Evolutionary conservation across 2,113 vertebrate species (phyloP).

Genomic region (Hucho hucho): DNA sequence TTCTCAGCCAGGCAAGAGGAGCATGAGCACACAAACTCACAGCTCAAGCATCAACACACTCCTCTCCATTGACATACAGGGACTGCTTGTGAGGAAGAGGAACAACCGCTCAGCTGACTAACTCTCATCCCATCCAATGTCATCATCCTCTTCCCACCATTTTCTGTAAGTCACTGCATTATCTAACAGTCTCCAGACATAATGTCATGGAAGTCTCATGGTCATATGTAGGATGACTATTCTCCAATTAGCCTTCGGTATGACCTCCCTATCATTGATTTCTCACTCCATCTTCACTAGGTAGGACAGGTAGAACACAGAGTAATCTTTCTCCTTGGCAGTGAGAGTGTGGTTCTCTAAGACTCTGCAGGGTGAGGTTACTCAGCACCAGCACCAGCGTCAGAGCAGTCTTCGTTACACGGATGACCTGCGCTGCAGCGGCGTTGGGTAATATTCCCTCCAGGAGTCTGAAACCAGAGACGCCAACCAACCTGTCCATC

Average conservation of each 20-base stretch:
- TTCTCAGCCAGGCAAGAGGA: slow-evolving; percentile 45
- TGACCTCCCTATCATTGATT: slow-evolving; percentile 6
- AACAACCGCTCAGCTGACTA: slow-evolving; percentile 16
- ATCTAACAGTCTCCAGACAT: too few relatives aligned
- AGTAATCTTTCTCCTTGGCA: slow-evolving; percentile 30
- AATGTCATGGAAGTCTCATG: slow-evolving; percentile 7
- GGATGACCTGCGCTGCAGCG: slow-evolving; percentile 31
- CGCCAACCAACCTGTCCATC: slow-evolving; percentile 45
- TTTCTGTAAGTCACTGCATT: too few relatives aligned
- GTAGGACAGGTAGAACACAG: not conserved
- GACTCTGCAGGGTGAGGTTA: slow-evolving; percentile 35
- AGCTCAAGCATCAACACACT: slow-evolving; percentile 32
- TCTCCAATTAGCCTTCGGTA: slow-evolving; percentile 14
- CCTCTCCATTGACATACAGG: slow-evolving; percentile 11
- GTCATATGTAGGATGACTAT: slow-evolving; percentile 8
- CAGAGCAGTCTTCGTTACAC: slow-evolving; percentile 41
- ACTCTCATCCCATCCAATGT: too few relatives aligned
- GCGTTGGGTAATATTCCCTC: slow-evolving; percentile 55
- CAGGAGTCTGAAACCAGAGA: slow-evolving; percentile 63
- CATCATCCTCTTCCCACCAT: too few relatives aligned
- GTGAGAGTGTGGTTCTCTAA: not conserved
- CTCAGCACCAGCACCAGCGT: slow-evolving; percentile 30
- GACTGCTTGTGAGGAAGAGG: slow-evolving; percentile 34
- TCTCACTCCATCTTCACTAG: slow-evolving; percentile 19
- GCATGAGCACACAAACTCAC: slow-evolving; percentile 15